A percentile compares a stretch with the other conserved stretches of the same genome.
phyloP scores from a whole-genome alignment of 1,140 invertebrate genomes.

The Pogonomyrmex barbatus region DNA sequence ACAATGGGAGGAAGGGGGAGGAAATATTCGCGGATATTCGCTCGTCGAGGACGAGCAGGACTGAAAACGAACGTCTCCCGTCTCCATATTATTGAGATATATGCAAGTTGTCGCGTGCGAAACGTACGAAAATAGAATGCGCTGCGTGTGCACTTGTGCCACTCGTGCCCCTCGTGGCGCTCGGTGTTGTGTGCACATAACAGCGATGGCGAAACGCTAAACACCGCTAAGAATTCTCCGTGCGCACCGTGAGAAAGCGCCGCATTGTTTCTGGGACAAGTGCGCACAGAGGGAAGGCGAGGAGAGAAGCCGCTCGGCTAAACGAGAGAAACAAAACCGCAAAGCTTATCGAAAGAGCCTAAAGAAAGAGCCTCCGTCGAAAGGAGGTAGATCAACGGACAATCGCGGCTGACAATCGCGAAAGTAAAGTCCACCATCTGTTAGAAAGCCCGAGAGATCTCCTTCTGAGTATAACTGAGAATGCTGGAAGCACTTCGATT shows the following conservation, averaged over 20 bases:
- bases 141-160: background rate
- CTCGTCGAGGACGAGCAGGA: background rate
- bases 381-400: background rate
- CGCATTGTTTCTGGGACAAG: conserved; percentile 59
- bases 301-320: conserved; percentile 30
- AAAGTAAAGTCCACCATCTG: background rate
- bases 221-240: background rate
- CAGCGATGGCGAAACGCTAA: conserved; percentile 27
- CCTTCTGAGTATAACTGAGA: background rate
- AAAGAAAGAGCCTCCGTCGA: background rate
- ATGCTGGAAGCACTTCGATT: background rate
- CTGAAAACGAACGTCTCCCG: background rate
- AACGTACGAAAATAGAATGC: background rate
- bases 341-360: background rate
- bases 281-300: conserved; percentile 45
- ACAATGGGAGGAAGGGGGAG: too few relatives aligned
- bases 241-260: conserved; percentile 59
- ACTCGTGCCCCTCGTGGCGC: background rate
- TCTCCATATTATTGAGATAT: background rate
- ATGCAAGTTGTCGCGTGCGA: background rate
- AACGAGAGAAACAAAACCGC: background rate
- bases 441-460: background rate
- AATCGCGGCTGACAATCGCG: background rate
- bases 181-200: background rate
- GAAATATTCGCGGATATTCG: background rate